phyloP scores from a whole-genome alignment of 1,140 invertebrate species.

The Carcinoscorpius rotundicauda region DNA sequence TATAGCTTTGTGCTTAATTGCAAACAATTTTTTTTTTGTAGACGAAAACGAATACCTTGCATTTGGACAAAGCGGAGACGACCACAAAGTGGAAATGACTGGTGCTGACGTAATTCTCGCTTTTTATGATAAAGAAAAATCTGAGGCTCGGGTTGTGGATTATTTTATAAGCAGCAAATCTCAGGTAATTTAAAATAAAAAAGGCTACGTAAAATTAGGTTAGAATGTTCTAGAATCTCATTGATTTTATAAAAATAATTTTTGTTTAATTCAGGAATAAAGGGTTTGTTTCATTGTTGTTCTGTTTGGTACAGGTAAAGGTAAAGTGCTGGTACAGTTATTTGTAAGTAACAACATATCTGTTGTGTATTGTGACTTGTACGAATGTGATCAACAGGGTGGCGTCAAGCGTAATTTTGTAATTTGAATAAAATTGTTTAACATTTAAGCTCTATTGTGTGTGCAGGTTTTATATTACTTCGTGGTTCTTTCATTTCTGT shows the following conservation, averaged over 20 bases:
- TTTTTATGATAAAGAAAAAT: constrained; percentile 55
- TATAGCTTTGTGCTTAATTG: constrained; percentile 33
- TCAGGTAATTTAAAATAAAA: constrained; percentile 42
- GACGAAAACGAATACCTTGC: constrained; percentile 59
- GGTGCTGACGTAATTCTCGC: constrained; percentile 70
- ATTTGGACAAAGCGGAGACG: constrained; percentile 64
- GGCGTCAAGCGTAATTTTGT: too few species aligned
- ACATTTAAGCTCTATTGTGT: too few species aligned
- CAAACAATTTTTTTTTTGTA: constrained; percentile 35
- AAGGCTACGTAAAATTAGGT: too few species aligned
- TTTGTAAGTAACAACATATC: too few species aligned
- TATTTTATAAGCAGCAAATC: constrained; percentile 74
- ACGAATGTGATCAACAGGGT: too few species aligned
- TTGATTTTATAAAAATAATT: neutral
- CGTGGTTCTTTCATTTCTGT: too few species aligned
- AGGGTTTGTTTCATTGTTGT: too few species aligned
- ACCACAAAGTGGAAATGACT: constrained; percentile 58
- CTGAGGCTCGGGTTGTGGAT: constrained; percentile 50
- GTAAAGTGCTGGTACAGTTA: too few species aligned
- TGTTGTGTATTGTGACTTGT: too few species aligned
- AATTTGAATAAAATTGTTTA: too few species aligned
- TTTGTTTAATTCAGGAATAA: neutral
- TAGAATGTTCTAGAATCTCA: neutral
- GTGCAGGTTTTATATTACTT: too few species aligned
- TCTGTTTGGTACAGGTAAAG: too few species aligned